Evolutionary conservation across 2,888 invertebrate species (phyloP).

Genomic region (Ormyrus labotus): DNA sequence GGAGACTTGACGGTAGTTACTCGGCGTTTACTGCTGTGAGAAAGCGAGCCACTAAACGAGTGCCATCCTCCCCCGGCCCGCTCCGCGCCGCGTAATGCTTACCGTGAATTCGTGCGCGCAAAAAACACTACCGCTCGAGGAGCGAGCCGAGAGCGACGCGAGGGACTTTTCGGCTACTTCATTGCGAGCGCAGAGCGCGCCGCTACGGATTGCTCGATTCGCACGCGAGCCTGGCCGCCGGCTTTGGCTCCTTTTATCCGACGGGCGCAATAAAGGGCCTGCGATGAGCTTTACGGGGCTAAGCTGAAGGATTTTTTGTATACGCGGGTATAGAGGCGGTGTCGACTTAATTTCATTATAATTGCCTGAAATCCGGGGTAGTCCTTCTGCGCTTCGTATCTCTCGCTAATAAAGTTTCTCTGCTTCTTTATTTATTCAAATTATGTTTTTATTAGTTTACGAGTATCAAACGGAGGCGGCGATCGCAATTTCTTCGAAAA

Average conservation of each 20-base stretch:
- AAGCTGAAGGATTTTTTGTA: constrained; percentile 13
- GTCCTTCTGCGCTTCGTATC: neutral
- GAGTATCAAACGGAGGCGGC: too few relatives aligned
- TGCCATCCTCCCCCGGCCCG: neutral
- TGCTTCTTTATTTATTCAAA: constrained; percentile 13
- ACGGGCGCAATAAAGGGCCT: constrained; percentile 33
- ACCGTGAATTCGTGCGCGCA: constrained; percentile 13
- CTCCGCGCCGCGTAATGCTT: neutral
- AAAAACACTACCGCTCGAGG: neutral
- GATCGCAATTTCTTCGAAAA: too few relatives aligned
- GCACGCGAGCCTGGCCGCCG: constrained; percentile 10
- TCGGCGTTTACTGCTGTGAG: constrained; percentile 68
- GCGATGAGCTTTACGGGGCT: constrained; percentile 43
- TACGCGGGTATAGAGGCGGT: constrained; percentile 1
- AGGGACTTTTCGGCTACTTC: constrained; percentile 32
- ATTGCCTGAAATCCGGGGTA: constrained; percentile 23
- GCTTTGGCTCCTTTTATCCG: constrained; percentile 26
- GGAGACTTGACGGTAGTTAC: constrained; percentile 65
- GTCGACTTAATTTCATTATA: constrained; percentile 50
- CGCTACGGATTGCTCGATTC: constrained; percentile 24
- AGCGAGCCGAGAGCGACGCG: neutral
- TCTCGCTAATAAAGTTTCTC: neutral
- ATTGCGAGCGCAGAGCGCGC: neutral
- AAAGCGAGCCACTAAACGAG: constrained; percentile 59
- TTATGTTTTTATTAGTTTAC: neutral